Percentiles rank a stretch among this genome's conserved stretches.
phyloP scores from a whole-genome alignment of 2,888 invertebrate species.

The Nymphalis c-album region DNA sequence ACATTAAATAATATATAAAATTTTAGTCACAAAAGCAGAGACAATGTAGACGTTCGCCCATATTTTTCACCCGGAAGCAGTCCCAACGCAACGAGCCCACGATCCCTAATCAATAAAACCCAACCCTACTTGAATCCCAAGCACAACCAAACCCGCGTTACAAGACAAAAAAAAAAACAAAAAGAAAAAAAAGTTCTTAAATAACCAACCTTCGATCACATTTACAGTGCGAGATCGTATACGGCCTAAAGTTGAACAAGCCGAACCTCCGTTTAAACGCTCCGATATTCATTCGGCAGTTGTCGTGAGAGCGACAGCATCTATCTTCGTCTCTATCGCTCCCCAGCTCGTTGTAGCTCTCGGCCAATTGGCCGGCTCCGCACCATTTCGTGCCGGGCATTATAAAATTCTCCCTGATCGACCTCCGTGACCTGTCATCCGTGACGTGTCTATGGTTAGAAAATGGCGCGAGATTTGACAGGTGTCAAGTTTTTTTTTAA shows the following conservation, averaged over 20 bases:
- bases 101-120: neutral
- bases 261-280: conserved; percentile 83
- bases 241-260: conserved; percentile 85
- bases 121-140: neutral
- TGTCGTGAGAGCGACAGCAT: conserved; percentile 89
- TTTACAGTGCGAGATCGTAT: conserved; percentile 87
- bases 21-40: conserved; percentile 7
- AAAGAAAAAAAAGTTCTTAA: conserved; percentile 40
- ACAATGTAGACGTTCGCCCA: neutral
- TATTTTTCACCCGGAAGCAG: neutral
- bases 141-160: conserved; percentile 9
- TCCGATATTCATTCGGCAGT: conserved; percentile 84
- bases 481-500: neutral
- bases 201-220: conserved; percentile 87
- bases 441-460: conserved; percentile 36
- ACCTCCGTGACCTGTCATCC: conserved; percentile 69
- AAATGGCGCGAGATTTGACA: conserved; percentile 16
- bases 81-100: neutral
- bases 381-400: conserved; percentile 89
- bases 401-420: conserved; percentile 80
- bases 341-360: conserved; percentile 83
- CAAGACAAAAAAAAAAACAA: conserved; percentile 16
- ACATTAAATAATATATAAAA: too few species aligned
- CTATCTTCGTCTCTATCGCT: conserved; percentile 79
- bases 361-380: conserved; percentile 83